Percentiles rank a stretch among this genome's conserved stretches.
Conservation (phyloP, 2,797 vertebrate species). For the Sciurus vulgaris region DNA sequence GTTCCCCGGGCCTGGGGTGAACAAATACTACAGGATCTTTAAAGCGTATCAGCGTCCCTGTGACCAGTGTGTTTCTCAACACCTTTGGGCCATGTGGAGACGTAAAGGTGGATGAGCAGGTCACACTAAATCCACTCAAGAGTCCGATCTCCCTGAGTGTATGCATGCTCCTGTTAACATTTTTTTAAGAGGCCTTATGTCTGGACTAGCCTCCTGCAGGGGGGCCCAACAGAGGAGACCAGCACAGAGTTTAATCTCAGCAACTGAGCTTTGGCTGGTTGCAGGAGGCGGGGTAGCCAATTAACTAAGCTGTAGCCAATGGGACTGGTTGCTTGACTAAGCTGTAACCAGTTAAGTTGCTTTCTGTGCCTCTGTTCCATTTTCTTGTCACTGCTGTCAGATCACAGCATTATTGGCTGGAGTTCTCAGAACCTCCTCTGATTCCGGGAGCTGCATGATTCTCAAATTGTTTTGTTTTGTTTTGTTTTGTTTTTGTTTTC, state of each 20-base stretch:
- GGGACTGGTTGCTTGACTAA: background rate
- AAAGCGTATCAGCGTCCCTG: background rate
- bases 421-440: background rate
- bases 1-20: no score
- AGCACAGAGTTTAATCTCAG: no score
- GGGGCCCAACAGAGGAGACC: no score
- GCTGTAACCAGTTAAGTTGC: background rate
- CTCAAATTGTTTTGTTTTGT: background rate
- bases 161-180: background rate
- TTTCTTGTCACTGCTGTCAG: background rate
- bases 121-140: background rate
- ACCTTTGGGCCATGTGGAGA: background rate
- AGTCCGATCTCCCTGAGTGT: background rate
- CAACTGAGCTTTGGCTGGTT: background rate
- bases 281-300: background rate
- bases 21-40: background rate
- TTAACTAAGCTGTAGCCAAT: background rate
- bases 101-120: background rate
- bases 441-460: background rate
- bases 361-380: accelerated
- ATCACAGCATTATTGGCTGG: background rate
- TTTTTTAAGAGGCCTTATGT: background rate
- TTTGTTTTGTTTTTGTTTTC: background rate
- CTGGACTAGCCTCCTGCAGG: background rate
- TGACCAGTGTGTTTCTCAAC: background rate